A percentile compares a stretch with the other conserved stretches of the same genome.
Evolutionary conservation across 2,888 invertebrate species (phyloP).

Genomic region (Diarsia dahlii): DNA sequence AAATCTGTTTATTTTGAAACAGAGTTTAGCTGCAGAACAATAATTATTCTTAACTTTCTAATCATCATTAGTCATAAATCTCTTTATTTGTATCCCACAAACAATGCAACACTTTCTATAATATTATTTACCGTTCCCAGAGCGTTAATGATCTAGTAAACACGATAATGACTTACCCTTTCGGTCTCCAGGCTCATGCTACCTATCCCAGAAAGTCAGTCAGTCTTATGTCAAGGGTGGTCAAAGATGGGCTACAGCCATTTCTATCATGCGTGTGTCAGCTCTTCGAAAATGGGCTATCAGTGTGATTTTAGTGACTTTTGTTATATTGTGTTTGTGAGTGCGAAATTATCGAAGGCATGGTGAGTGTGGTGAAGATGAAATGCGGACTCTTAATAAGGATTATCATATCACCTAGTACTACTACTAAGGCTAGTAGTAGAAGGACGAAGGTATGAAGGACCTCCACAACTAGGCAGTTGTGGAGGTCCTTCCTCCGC

Average conservation of each 20-base stretch:
- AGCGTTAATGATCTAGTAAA: constrained; percentile 40
- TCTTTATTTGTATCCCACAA: constrained; percentile 32
- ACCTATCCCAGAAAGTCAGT: background rate
- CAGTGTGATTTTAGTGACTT: constrained; percentile 53
- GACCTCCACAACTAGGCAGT: too few species aligned
- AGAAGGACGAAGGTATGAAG: too few species aligned
- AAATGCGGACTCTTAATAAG: too few species aligned
- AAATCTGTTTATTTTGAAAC: too few species aligned
- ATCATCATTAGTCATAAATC: background rate
- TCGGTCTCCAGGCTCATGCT: background rate
- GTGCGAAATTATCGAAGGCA: constrained; percentile 50
- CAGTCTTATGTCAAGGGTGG: constrained; percentile 4
- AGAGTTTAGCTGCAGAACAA: too few species aligned
- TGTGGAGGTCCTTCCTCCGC: too few species aligned
- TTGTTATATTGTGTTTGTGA: constrained; percentile 45
- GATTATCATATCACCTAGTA: too few species aligned
- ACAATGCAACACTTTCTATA: constrained; percentile 29
- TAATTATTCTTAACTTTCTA: background rate
- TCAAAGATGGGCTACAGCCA: constrained; percentile 65
- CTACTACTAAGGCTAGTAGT: too few species aligned
- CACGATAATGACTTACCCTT: constrained; percentile 32
- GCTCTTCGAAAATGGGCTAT: background rate
- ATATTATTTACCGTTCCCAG: constrained; percentile 53
- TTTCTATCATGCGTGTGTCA: constrained; percentile 31
- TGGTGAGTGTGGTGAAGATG: constrained; percentile 54